Evolutionary conservation across 2,797 vertebrate genomes (phyloP).

Genomic region (Ceyx erithaca): DNA sequence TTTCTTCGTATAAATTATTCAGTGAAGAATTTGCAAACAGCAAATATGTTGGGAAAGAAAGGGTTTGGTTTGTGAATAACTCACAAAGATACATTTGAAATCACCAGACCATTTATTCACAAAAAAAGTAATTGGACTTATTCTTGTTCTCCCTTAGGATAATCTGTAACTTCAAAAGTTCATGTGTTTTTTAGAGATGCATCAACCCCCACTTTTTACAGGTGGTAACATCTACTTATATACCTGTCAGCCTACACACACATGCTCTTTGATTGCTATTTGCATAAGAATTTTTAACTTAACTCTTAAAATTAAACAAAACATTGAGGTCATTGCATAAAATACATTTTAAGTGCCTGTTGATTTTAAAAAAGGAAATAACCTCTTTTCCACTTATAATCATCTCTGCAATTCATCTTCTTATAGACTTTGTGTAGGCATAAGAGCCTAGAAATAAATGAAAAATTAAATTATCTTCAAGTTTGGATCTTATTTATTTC

Average conservation of each 20-base stretch:
- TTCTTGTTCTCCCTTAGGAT: not conserved
- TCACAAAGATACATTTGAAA: not conserved
- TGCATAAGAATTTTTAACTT: not conserved
- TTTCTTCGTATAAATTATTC: constrained; percentile 42
- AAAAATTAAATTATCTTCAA: not conserved
- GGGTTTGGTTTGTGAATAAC: not conserved
- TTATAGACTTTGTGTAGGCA: not conserved
- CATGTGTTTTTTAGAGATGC: not conserved
- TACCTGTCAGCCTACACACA: not conserved
- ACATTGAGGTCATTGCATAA: not conserved
- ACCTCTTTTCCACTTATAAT: not conserved
- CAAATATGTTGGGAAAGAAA: not conserved
- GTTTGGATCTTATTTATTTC: not conserved
- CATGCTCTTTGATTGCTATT: not conserved
- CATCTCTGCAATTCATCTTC: not conserved
- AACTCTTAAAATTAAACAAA: not conserved
- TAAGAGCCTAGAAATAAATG: not conserved
- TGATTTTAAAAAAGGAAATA: not conserved
- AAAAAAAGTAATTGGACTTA: not conserved
- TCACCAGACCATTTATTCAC: not conserved
- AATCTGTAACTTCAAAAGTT: not conserved
- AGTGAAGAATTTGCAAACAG: constrained; percentile 11
- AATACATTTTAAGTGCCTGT: not conserved
- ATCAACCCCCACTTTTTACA: not conserved
- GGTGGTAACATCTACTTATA: not conserved